Percentiles rank a stretch among this genome's conserved stretches.
Conservation (phyloP, 2,113 vertebrate genomes). For the Actinemys pallida region DNA sequence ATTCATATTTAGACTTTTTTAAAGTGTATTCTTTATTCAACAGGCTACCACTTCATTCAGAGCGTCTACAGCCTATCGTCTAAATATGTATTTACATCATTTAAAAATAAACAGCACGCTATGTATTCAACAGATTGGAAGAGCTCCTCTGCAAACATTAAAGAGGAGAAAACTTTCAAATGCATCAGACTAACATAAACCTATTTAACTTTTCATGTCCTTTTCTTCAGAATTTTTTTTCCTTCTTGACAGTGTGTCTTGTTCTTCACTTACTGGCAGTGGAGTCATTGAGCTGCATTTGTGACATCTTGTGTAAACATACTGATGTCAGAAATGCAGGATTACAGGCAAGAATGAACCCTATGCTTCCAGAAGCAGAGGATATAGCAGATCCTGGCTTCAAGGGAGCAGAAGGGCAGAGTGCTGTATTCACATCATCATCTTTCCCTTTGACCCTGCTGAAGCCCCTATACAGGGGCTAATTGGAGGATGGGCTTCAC, state of each 20-base stretch:
- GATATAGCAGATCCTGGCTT: neutral
- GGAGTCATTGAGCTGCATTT: neutral
- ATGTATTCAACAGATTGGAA: slow-evolving; percentile 34
- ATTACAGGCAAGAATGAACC: neutral
- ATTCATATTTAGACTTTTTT: slow-evolving; percentile 58
- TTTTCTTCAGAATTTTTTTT: neutral
- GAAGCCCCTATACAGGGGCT: neutral
- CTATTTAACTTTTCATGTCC: neutral
- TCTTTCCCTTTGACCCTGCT: neutral
- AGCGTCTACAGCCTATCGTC: slow-evolving; percentile 2
- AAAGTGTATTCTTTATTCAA: slow-evolving; percentile 62
- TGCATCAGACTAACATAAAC: neutral
- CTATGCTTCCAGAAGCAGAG: fast-evolving
- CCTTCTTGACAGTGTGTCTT: neutral
- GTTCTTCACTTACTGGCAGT: neutral
- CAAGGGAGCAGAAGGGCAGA: neutral
- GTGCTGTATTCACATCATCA: fast-evolving
- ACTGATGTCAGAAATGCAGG: neutral
- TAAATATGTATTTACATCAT: slow-evolving; percentile 23
- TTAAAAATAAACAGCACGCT: slow-evolving; percentile 44
- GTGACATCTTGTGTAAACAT: neutral
- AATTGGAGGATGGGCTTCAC: neutral
- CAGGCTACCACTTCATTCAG: slow-evolving; percentile 54
- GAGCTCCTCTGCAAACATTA: neutral
- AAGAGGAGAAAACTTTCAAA: neutral